These are phyloP conservation scores for Himalopsyche japonica DNA, from an alignment of 2,888 invertebrate genomes.

Conservation along the genomic window DNA sequence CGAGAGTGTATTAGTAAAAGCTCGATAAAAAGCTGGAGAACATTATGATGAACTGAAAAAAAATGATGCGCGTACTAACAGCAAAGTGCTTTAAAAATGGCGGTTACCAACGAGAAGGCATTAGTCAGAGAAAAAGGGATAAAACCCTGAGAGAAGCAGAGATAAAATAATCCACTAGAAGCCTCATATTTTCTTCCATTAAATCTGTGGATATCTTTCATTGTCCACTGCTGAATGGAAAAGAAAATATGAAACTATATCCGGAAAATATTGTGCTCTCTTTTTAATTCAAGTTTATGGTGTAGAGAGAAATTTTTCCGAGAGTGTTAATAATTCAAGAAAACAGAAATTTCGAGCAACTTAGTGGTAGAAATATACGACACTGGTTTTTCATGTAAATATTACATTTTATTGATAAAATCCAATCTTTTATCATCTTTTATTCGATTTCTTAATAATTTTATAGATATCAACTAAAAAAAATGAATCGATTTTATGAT, in stretches of 20 bases:
- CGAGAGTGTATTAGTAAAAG: conserved; percentile 34
- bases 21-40: conserved; percentile 39
- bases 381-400: no score
- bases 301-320: not conserved
- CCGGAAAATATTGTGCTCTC: not conserved
- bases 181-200: not conserved
- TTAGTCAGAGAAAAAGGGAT: conserved; percentile 19
- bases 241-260: conserved; percentile 1
- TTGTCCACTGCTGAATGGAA: not conserved
- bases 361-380: no score
- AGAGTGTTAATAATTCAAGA: no score
- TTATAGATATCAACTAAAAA: no score
- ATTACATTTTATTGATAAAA: no score
- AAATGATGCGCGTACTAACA: conserved; percentile 29
- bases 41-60: conserved; percentile 39
- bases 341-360: no score
- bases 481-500: no score
- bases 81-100: conserved; percentile 39
- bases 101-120: conserved; percentile 38
- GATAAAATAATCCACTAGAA: not conserved
- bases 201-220: not conserved
- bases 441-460: no score
- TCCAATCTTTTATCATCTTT: no score
- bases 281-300: not conserved
- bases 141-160: not conserved